A percentile compares a stretch with the other conserved stretches of the same genome.
Evolutionary conservation across 2,888 invertebrate species (phyloP).

Genomic region (Dendrolimus houi): DNA sequence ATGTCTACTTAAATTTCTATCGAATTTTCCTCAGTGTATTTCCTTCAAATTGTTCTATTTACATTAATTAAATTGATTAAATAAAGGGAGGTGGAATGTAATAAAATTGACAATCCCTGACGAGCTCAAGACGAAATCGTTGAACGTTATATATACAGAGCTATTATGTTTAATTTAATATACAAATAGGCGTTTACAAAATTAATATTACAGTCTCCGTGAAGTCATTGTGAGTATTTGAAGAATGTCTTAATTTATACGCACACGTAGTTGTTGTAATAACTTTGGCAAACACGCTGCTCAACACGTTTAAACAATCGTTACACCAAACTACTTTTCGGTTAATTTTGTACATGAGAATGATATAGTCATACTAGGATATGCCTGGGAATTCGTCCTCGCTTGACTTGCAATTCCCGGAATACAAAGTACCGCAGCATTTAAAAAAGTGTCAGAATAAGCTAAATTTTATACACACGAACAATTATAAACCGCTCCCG

Average conservation of each 20-base stretch:
- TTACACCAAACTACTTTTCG: no score
- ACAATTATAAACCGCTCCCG: no score
- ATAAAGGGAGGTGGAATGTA: not conserved
- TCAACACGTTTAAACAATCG: no score
- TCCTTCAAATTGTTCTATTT: not conserved
- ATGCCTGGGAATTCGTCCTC: no score
- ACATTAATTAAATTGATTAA: not conserved
- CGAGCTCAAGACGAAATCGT: not conserved
- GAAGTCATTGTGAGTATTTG: not conserved
- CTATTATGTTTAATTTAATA: not conserved
- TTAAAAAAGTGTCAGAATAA: no score
- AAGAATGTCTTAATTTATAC: slow-evolving; percentile 1
- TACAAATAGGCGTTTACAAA: not conserved
- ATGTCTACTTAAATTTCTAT: not conserved
- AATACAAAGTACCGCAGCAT: no score
- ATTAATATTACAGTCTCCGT: not conserved
- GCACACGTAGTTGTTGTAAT: not conserved
- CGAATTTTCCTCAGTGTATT: not conserved
- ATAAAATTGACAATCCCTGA: not conserved
- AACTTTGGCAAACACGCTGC: not conserved
- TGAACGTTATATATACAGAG: not conserved
- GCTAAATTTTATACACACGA: no score
- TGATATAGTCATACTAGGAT: no score
- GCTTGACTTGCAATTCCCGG: no score
- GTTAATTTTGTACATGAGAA: no score